phyloP scores from a whole-genome alignment of 2,113 vertebrate genomes.

The Trichechus manatus region DNA sequence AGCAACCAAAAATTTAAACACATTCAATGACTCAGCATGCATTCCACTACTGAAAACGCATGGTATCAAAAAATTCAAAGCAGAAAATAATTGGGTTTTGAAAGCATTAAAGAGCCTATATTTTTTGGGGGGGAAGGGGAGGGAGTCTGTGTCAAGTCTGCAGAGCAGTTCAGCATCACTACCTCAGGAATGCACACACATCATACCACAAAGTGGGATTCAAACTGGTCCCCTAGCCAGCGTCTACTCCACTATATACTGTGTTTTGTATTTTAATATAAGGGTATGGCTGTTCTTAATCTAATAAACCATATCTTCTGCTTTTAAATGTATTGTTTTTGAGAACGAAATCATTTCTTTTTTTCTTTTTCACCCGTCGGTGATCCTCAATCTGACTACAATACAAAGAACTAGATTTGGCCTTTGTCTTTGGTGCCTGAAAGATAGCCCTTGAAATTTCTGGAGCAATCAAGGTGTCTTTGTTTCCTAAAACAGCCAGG shows the following conservation, averaged over 20 bases:
- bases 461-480: not conserved
- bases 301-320: not conserved
- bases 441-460: not conserved
- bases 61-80: no score
- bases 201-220: not conserved
- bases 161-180: not conserved
- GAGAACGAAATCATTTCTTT: constrained; percentile 12
- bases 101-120: not conserved
- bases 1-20: no score
- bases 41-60: no score
- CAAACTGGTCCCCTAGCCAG: not conserved
- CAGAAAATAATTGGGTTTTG: no score
- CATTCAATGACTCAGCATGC: no score
- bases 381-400: not conserved
- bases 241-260: not conserved
- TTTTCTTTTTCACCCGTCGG: not conserved
- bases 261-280: not conserved
- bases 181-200: not conserved
- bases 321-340: constrained; percentile 35
- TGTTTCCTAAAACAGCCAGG: no score
- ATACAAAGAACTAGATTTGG: not conserved
- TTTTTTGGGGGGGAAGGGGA: not conserved
- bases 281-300: not conserved
- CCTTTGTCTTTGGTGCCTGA: not conserved
- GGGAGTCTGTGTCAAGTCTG: not conserved